Percentiles rank a stretch among this genome's conserved stretches.
Conservation (phyloP, 2,113 vertebrate genomes). For the Orcinus orca region DNA sequence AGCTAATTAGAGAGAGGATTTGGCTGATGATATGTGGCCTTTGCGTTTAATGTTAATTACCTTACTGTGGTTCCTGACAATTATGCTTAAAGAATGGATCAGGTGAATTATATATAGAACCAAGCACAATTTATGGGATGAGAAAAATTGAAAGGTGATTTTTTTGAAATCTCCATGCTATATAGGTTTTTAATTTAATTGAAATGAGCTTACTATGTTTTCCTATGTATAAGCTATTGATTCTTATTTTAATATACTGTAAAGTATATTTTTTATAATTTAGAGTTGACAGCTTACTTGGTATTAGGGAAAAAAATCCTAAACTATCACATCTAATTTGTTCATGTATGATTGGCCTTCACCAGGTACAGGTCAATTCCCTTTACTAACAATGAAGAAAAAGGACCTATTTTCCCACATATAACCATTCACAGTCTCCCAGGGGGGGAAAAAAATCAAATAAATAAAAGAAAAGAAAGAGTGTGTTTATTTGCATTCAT, state of each 20-base stretch:
- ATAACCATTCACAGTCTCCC: not conserved
- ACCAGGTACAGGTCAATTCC: not conserved
- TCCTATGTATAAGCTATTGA: not conserved
- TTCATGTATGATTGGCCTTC: not conserved
- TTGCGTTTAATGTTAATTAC: conserved; percentile 70
- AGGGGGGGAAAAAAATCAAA: not conserved
- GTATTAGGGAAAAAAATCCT: not conserved
- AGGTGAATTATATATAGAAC: not conserved
- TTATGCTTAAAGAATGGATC: conserved; percentile 56
- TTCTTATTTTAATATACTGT: not conserved
- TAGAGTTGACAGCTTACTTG: not conserved
- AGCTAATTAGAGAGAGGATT: conserved; percentile 55
- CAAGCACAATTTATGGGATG: not conserved
- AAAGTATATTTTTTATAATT: not conserved
- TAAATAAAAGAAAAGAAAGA: not conserved
- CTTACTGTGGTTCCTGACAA: conserved; percentile 23
- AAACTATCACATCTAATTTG: not conserved
- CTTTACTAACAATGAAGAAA: not conserved
- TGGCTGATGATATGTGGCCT: not conserved
- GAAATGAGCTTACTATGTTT: not conserved
- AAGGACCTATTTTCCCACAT: not conserved
- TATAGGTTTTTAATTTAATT: conserved; percentile 2
- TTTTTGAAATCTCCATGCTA: not conserved
- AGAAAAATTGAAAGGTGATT: conserved; percentile 28
- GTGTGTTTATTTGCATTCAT: not conserved